Evolutionary conservation across 2,888 invertebrate genomes (phyloP), one percentile per base, ranked within the genome.

Genomic region (Neoascia interrupta): DNA sequence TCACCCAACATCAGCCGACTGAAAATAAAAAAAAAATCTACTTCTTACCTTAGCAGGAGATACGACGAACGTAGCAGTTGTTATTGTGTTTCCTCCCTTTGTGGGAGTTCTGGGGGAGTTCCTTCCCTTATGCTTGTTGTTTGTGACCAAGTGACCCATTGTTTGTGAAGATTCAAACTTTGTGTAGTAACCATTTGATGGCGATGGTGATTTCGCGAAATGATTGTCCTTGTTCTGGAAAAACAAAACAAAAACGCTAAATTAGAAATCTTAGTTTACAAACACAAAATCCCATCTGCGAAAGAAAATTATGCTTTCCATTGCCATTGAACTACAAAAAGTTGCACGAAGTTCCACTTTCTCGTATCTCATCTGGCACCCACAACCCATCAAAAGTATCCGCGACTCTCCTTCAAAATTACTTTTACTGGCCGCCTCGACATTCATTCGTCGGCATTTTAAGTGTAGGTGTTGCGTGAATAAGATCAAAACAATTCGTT

Each of bases 21-120:
- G n/a, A n/a, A n/a, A n/a, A n/a, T n/a, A n/a, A n/a, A n/a, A n/a
- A n/a, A n/a, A n/a, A n/a, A n/a, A n/a, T n/a, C n/a, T n/a, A n/a
- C 5, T 11, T 3, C 60, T 72, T 73, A 79, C 79, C 79, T 73
- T 79, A 13, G 61, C 61, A n/a, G 72, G 66, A 36, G 73, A 73
- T 18, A 79, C 66, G 51, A 73, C 79, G 66, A 79, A 79, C 15
- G 79, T 63, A 2, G 79, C 73, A 21, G 79, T 73, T 51, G 79
- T 79, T 18, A 79, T 64, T 34, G 47, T 61, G 15, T 79, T 72
- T n/a, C 23, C 64, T 19, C 36, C 54, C 28, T 73, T 79, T 39
- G 41, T 73, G 11, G 73, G 68, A 31, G 73, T 45, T 6, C 21
- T 64, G 1, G 36, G 23, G 10, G 41, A 5, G 15, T 19, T 21